Conservation (phyloP, 2,888 invertebrate genomes). For the Adineta ricciae region DNA sequence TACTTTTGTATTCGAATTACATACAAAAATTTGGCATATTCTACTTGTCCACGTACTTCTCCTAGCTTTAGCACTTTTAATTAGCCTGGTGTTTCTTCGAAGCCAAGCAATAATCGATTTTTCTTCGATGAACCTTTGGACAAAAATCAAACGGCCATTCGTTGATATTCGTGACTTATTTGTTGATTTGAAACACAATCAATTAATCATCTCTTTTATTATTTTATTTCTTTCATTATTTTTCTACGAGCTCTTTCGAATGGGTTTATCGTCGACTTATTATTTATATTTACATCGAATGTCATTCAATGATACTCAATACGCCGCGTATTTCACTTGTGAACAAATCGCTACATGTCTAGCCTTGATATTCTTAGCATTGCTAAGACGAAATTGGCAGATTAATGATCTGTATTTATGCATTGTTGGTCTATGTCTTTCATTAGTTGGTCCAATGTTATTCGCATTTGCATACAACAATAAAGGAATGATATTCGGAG, state of each 20-base stretch:
- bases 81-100: not conserved
- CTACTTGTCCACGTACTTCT: not conserved
- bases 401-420: not conserved
- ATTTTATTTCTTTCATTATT: not conserved
- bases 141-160: not conserved
- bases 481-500: not conserved
- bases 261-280: not conserved
- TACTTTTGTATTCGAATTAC: not conserved
- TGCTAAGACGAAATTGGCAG: not conserved
- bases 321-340: not conserved
- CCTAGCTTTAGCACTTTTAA: not conserved
- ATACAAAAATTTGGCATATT: not conserved
- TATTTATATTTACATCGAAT: conserved; percentile 5
- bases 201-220: not conserved
- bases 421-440: not conserved
- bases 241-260: not conserved
- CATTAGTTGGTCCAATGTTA: not conserved
- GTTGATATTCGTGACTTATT: not conserved
- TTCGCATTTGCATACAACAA: not conserved
- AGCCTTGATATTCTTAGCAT: not conserved
- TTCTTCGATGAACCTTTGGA: not conserved
- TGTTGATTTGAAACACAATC: not conserved
- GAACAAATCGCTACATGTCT: not conserved
- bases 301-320: not conserved
- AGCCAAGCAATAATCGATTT: not conserved